Evolutionary conservation across 1,140 invertebrate species (phyloP), one percentile per base, ranked within the genome.

Genomic region (Ooceraea biroi): DNA sequence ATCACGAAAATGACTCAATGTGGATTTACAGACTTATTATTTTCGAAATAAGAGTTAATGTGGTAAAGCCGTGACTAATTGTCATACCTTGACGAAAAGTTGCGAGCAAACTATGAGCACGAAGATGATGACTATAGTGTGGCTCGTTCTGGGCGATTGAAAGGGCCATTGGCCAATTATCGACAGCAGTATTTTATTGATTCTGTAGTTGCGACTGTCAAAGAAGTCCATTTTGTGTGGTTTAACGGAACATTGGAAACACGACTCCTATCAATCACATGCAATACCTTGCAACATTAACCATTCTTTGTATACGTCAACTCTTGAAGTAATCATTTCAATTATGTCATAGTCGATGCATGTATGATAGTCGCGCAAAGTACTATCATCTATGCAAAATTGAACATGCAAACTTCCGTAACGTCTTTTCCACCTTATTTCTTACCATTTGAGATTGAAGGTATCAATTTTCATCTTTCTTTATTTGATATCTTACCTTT

Each of bases 141-240:
- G 52, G 10, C 19, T 69, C 19, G 50, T 71, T 30, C 3, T 80
- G 0, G 65, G 57, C 36, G 76, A 80, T 57, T 91, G 89, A 76
- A 87, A 77, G 12, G 91, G 90, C 91, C 91, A 91, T 0, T 76
- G 76, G 4, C 89, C 89, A 0, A 91, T 17, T 1, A n/a, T 10
- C 1, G 27, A 86, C 14, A 91, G 22, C 11, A 90, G 66, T 52
- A 83, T 63, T 55, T 73, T 89, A 66, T 88, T 90, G 17, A 87
- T 22, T 83, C 25, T 80, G 36, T 80, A 80, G 12, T 80, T 80
- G n/a, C 52, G 50, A 8, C 63, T 36, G 22, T 80, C 76, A 5
- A 78, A 69, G 76, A 80, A 80, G 52, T 80, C 65, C 65, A 80
- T 80, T 80, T 80, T 80, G 14, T 36, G 57, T 46, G 41, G 27